Conservation (phyloP, 2,797 vertebrate genomes). For the Scomberomorus guttatus region DNA sequence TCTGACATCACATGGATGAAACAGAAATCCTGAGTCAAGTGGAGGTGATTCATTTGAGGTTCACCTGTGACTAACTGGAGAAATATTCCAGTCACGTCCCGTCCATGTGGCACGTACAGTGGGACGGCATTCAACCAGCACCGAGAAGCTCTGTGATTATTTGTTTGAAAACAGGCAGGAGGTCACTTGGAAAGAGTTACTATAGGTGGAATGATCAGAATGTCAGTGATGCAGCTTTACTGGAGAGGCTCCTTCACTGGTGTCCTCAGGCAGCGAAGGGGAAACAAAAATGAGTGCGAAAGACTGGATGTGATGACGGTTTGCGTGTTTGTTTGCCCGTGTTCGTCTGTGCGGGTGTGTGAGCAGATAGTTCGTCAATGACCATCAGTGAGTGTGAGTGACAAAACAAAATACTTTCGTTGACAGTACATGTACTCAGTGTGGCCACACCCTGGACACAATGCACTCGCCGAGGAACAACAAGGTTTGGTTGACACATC, state of each 20-base stretch:
- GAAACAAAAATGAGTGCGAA: background rate
- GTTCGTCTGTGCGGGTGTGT: constrained; percentile 25
- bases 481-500: constrained; percentile 47
- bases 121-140: background rate
- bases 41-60: constrained; percentile 43
- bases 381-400: constrained; percentile 33
- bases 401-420: constrained; percentile 31
- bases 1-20: constrained; percentile 32
- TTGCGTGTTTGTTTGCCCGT: constrained; percentile 26
- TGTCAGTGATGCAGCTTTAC: constrained; percentile 77
- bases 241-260: constrained; percentile 55
- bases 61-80: constrained; percentile 53
- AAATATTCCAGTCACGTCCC: constrained; percentile 55
- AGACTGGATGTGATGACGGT: constrained; percentile 1
- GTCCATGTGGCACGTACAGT: background rate
- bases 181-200: constrained; percentile 71
- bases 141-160: constrained; percentile 21
- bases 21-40: constrained; percentile 10
- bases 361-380: background rate
- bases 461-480: constrained; percentile 18
- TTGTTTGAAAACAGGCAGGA: constrained; percentile 60
- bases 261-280: constrained; percentile 57
- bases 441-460: constrained; percentile 70
- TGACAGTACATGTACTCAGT: constrained; percentile 50
- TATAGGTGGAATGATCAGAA: constrained; percentile 83